Evolutionary conservation across 2,113 vertebrate genomes (phyloP).

Genomic region (Anser brachyrhynchus): DNA sequence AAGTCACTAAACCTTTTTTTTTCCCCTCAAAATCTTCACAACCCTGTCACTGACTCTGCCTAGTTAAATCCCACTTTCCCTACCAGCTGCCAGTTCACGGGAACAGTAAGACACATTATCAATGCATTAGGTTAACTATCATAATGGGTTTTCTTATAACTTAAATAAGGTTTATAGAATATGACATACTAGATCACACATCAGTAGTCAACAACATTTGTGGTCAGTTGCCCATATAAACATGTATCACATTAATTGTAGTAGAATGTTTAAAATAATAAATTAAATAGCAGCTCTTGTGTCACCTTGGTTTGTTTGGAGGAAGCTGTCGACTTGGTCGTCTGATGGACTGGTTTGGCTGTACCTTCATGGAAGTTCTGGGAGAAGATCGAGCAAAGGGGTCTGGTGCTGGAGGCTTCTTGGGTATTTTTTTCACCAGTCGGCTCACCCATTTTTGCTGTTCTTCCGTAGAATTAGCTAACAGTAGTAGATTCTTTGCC

Average conservation of each 20-base stretch:
- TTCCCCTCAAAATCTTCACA: neutral
- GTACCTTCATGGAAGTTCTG: slow-evolving; percentile 93
- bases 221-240: neutral
- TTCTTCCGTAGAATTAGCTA: slow-evolving; percentile 93
- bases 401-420: slow-evolving; percentile 92
- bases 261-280: neutral
- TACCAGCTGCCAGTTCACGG: neutral
- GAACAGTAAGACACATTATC: neutral
- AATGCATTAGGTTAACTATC: neutral
- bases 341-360: slow-evolving; percentile 92
- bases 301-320: slow-evolving; percentile 94
- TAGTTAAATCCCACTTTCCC: neutral
- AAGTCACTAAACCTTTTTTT: neutral
- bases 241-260: neutral
- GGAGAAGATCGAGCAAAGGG: slow-evolving; percentile 94
- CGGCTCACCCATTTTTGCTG: slow-evolving; percentile 99
- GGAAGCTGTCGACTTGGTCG: slow-evolving; percentile 95
- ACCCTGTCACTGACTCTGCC: neutral
- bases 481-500: slow-evolving; percentile 95
- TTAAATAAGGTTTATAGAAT: neutral
- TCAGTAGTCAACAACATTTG: neutral
- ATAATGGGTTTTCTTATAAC: neutral
- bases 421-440: slow-evolving; percentile 97
- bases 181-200: neutral
- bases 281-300: neutral